These are phyloP conservation scores for Drosophila helvetica DNA, from an alignment of 2,888 invertebrate genomes.

Conservation along the genomic window DNA sequence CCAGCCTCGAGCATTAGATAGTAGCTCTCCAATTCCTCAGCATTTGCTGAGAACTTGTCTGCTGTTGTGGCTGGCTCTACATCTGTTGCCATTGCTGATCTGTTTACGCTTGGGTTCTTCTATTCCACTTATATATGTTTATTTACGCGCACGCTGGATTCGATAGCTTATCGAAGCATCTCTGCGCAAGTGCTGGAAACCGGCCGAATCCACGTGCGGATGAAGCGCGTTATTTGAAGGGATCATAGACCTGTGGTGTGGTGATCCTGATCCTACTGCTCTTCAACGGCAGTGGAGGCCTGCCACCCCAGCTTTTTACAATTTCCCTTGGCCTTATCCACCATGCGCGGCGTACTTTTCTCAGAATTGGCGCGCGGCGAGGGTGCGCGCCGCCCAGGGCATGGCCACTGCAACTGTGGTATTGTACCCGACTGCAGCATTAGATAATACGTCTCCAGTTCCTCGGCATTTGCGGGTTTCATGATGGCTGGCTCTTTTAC, in stretches of 20 bases:
- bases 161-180: background rate
- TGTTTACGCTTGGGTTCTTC: background rate
- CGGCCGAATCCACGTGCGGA: background rate
- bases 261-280: constrained; percentile 74
- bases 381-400: constrained; percentile 90
- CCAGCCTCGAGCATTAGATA: constrained; percentile 89
- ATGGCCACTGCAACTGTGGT: constrained; percentile 90
- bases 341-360: background rate
- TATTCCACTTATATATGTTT: background rate
- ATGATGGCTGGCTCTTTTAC: constrained; percentile 66
- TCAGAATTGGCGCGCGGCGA: constrained; percentile 85
- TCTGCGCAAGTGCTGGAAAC: background rate
- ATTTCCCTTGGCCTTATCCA: constrained; percentile 60
- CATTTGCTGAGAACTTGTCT: constrained; percentile 76
- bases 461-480: constrained; percentile 85
- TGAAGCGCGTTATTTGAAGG: background rate
- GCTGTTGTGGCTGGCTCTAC: constrained; percentile 69
- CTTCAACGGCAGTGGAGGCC: constrained; percentile 85
- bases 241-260: background rate
- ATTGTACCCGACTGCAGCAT: constrained; percentile 88
- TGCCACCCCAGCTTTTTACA: constrained; percentile 82
- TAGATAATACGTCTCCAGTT: constrained; percentile 89
- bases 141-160: constrained; percentile 5
- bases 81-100: constrained; percentile 57
- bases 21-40: constrained; percentile 89